phyloP scores from a whole-genome alignment of 2,113 vertebrate species.

The Percina caprodes region DNA sequence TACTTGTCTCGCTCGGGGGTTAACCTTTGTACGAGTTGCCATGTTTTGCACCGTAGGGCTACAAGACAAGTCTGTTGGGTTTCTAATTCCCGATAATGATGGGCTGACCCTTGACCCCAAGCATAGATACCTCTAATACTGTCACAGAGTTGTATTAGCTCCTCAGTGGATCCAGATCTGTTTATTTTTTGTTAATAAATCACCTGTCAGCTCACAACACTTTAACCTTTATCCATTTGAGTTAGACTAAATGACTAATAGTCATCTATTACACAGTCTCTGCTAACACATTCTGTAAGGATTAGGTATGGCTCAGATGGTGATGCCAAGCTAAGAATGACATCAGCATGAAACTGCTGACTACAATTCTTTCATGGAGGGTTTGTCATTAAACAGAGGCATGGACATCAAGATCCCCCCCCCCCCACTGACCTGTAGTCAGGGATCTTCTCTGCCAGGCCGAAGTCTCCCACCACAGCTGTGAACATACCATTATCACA shows the following conservation, averaged over 20 bases:
- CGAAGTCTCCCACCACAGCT: conserved; percentile 95
- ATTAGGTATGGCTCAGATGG: not conserved
- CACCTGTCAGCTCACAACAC: not conserved
- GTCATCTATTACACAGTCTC: not conserved
- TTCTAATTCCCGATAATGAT: no score
- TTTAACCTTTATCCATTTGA: not conserved
- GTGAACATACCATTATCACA: conserved; percentile 88
- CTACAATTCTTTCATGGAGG: not conserved
- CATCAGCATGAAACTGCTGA: not conserved
- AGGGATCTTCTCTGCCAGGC: conserved; percentile 96
- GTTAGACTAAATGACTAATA: not conserved
- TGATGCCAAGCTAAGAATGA: not conserved
- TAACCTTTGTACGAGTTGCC: no score
- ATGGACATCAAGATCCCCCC: not conserved
- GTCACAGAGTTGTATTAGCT: not conserved
- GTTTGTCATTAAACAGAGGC: not conserved
- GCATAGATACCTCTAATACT: not conserved
- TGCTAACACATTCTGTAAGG: not conserved
- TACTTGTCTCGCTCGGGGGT: no score
- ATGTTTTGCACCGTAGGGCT: no score
- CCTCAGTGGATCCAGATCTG: not conserved
- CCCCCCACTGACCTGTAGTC: conserved; percentile 88
- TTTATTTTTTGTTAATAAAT: not conserved
- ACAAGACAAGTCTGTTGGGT: no score
- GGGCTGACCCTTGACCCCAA: not conserved